Percentiles rank a stretch among this genome's conserved stretches.
Evolutionary conservation across 2,888 invertebrate species (phyloP).

Genomic region (Nezara viridula): DNA sequence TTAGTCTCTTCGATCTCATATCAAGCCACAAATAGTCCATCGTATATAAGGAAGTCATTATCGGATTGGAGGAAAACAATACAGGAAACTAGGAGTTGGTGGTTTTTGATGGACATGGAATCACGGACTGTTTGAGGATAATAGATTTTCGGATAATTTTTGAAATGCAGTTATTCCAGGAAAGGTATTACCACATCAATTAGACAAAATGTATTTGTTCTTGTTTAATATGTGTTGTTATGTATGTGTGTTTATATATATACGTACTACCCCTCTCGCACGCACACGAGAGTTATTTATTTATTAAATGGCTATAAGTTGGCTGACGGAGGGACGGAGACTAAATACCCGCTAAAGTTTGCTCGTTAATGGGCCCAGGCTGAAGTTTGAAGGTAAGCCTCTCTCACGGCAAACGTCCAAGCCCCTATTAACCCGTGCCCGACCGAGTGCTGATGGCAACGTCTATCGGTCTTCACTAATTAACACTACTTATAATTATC

Average conservation of each 20-base stretch:
- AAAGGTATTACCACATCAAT: no score
- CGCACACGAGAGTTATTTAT: background rate
- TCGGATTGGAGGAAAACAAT: no score
- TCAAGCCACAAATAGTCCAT: no score
- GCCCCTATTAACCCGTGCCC: constrained; percentile 34
- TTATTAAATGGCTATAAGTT: constrained; percentile 33
- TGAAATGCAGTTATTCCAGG: no score
- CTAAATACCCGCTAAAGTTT: constrained; percentile 45
- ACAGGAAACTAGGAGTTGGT: no score
- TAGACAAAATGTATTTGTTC: no score
- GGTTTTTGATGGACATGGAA: no score
- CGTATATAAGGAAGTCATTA: no score
- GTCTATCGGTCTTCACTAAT: constrained; percentile 46
- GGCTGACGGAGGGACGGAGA: constrained; percentile 17
- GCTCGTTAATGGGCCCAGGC: constrained; percentile 20
- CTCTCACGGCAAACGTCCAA: constrained; percentile 40
- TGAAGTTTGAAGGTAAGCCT: constrained; percentile 44
- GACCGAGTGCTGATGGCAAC: constrained; percentile 31
- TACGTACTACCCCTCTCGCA: background rate
- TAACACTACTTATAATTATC: constrained; percentile 51
- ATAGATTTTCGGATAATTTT: no score
- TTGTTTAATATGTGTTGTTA: no score
- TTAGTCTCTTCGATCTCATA: no score
- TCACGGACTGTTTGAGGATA: no score
- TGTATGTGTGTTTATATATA: background rate